Evolutionary conservation across 35 echinoderm and acorn worm species (phyloP), one percentile per base, ranked within the genome.

Genomic region (Amphiura filiformis): DNA sequence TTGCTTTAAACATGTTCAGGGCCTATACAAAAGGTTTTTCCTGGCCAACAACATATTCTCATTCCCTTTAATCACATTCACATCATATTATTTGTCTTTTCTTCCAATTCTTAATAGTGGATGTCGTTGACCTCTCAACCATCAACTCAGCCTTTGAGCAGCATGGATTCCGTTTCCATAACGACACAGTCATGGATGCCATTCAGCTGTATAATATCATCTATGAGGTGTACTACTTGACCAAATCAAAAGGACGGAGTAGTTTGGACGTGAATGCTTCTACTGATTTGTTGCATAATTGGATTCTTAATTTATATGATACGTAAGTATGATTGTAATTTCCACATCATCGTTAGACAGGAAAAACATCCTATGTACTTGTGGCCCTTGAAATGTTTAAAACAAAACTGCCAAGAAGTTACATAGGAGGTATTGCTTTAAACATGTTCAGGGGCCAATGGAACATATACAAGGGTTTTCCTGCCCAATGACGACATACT

Each of bases 261-360:
- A 88, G 65, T 15, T 47, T 97, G 2, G 70, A 75, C 56, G 81
- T 94, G 13, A 52, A 84, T 33, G 33, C 42, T 30, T 88, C 85
- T 35, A 89, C 85, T 56, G 95, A 97, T 80, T 82, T 93, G 7
- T 39, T 97, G 18, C 37, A 91, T 2, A 97, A 94, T 77, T 97
- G 95, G 95, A 92, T 93, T 80, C 89, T 94, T 0, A 97, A 97
- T 86, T 52, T 97, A 1, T 97, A 85, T 92, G 95, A 97, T 77
- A 92, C 82, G 95, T 97, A 82, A 97, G 81, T 84, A 49, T 30
- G 26, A 57, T n/a, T 26, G 39, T 49, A 83, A 47, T 4, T 47
- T 17, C 41, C 17, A 47, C 41, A 47, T 76, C 3, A 31, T n/a
- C 11, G 4, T 76, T 3, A 76, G n/a, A n/a, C n/a, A n/a, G n/a